Conservation (phyloP, 2,797 vertebrate genomes). For the Crenichthys baileyi region DNA sequence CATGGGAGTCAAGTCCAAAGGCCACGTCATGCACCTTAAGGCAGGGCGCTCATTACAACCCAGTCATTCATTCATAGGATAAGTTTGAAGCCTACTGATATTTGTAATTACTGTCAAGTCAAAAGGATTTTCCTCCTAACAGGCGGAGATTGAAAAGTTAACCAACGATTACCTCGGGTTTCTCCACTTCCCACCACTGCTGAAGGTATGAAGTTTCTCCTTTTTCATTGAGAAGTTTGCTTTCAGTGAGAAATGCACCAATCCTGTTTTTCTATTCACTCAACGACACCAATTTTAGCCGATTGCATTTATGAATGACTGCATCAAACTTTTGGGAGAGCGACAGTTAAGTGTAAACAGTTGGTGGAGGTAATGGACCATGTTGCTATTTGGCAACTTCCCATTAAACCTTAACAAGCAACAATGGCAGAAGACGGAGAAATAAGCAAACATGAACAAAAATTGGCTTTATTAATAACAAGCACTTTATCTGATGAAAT, state of each 20-base stretch:
- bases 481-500: background rate
- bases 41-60: constrained; percentile 66
- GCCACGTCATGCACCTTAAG: constrained; percentile 97
- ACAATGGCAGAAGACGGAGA: background rate
- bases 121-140: constrained; percentile 49
- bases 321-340: background rate
- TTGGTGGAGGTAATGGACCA: background rate
- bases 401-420: background rate
- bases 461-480: background rate
- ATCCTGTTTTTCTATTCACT: background rate
- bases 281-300: background rate
- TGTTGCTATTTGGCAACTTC: background rate
- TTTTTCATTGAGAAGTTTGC: background rate
- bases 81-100: background rate
- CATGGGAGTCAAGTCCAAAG: constrained; percentile 95
- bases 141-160: constrained; percentile 96
- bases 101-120: constrained; percentile 13
- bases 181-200: constrained; percentile 94
- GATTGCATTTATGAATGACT: background rate
- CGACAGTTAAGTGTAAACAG: background rate
- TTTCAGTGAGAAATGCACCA: background rate
- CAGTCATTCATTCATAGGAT: constrained; percentile 7
- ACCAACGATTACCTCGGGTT: constrained; percentile 92
- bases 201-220: constrained; percentile 82
- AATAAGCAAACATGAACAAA: background rate